Base-by-base conservation (phyloP, 2,888 invertebrate species). In the Cheilosia grossa region DNA sequence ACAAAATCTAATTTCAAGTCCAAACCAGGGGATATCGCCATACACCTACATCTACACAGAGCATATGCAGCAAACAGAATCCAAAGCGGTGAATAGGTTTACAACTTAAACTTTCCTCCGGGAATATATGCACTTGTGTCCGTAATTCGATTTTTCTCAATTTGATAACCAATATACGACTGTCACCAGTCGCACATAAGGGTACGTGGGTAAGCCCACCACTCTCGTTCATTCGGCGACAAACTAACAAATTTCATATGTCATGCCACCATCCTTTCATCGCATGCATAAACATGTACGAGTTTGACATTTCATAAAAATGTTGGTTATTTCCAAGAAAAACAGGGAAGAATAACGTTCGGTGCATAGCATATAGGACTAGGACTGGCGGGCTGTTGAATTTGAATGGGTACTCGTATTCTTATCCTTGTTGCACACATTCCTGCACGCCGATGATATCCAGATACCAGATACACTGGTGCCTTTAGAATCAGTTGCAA, bases 101-200 rank as follows among this genome's bases (percentile, higher is more conserved):
- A 40, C 72, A 72, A 66, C 24, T 64, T 42, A 72, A 73, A 72
- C 59, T 19, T 79, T 59, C 51, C 79, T 73, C 27, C 10, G n/a
- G 19, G 64, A 49, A 61, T 40, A 59, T 66, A 19, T 63, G 30
- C 13, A 63, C 54, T 61, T 67, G 54, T 21, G 44, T 73, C 64
- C 21, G 67, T 73, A 78, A 82, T 69, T 82, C 73, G 67, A 82
- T 73, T 83, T 74, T 74, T 74, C 74, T 73, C 83, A 79, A 83
- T 79, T 74, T 69, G 53, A 70, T 83, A 83, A 83, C 64, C 79
- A 74, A 80, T 70, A 75, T 75, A 63, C 53, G 47, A 58, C 74
- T 75, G 74, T 70, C 74, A 75, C 40, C 40, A 47, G 9, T 17
- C 19, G 19, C 9, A 9, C 47, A 49, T 70, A 58, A 74, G 73